Conservation (phyloP, 2,888 invertebrate species). For the Cinara cedri region DNA sequence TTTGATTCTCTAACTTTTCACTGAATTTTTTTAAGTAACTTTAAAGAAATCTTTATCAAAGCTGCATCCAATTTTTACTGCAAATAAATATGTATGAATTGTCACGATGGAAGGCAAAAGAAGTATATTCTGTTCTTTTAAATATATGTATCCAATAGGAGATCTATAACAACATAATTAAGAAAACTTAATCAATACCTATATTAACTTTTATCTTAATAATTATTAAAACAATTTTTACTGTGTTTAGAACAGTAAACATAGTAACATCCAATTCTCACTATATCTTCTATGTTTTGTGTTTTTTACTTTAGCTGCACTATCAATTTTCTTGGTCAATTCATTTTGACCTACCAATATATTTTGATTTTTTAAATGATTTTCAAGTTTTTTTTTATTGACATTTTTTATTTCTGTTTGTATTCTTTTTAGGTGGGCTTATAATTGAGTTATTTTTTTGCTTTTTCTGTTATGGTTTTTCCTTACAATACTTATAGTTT, state of each 20-base stretch:
- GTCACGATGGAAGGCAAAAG: neutral
- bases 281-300: neutral
- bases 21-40: neutral
- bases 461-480: no score
- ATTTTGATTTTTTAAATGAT: neutral
- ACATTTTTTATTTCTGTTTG: conserved; percentile 1
- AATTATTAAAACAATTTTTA: neutral
- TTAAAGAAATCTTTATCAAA: neutral
- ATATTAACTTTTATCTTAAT: no score
- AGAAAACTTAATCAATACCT: no score
- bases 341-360: neutral
- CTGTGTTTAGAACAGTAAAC: neutral
- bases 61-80: neutral
- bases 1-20: neutral
- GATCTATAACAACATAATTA: neutral
- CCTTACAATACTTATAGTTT: no score
- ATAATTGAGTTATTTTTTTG: neutral
- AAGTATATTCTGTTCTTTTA: neutral
- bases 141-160: neutral
- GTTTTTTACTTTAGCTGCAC: neutral
- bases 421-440: neutral
- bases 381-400: neutral
- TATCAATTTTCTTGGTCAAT: neutral
- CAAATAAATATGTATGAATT: neutral
- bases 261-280: neutral